Base-by-base conservation (phyloP, 2,797 vertebrate species). In the Leuciscus waleckii region DNA sequence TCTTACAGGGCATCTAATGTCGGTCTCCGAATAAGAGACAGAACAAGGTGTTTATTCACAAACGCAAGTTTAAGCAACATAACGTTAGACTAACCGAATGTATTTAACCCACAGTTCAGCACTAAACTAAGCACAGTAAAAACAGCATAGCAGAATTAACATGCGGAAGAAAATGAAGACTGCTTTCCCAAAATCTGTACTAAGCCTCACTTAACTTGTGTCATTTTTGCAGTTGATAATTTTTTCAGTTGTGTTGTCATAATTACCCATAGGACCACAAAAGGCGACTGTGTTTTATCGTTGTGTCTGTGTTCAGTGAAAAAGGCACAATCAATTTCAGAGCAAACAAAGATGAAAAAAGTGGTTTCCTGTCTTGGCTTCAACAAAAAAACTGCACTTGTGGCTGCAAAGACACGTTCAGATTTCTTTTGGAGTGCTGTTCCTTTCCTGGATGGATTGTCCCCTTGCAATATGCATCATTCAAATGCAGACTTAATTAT, bases 241-340 rank as follows among this genome's bases (percentile, higher is more conserved):
- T 41, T 74, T 74, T 56, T 39, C 8, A 17, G 29, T 26, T 83
- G 41, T 23, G 8, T 41, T 54, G 56, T 39, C 46, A 73, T 9
- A n/a, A 39, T 61, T 73, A 35, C 26, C 68, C 5, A 3, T 19
- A 56, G 56, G 69, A 54, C 37, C 65, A 93, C 92, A 92, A 92
- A 92, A 92, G 92, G 93, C 92, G 92, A 94, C 93, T 93, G 93
- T 92, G 93, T 91, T 92, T 88, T 89, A 91, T 91, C 88, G 88
- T 92, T 79, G 86, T 90, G 93, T 93, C 93, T 93, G 92, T 92
- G 92, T 91, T 88, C 85, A 92, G 91, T 90, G 93, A 93, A 94
- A 82, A 95, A 95, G 94, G 94, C 94, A 95, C 95, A 43, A 85
- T 90, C 91, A 87, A 91, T 91, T 93, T 91, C 76, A 90, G 89